Base-by-base conservation (phyloP, 2,888 invertebrate species). In the Sarcophaga rosellei region DNA sequence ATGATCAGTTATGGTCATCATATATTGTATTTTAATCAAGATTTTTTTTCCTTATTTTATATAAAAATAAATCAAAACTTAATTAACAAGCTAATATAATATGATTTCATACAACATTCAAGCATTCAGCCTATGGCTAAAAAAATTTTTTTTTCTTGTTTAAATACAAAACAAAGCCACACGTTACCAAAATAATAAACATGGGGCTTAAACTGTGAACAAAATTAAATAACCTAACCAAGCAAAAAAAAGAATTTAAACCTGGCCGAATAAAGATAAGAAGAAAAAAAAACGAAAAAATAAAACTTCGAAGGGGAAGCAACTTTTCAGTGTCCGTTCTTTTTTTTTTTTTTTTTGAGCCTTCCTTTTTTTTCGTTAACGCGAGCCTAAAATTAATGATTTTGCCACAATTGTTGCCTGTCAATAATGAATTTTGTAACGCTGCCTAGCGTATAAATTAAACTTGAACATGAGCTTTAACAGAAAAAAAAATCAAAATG, bases 341-440 rank as follows among this genome's bases (percentile, higher is more conserved):
- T 20, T 20, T 57, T 57, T 17, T 57, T 5, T 53, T n/a, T n/a
- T n/a, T n/a, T n/a, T n/a, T n/a, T n/a, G n/a, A n/a, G 57, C 17
- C 15, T 57, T 35, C 12, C 53, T 17, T 53, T 12, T 53, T 53
- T 5, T 53, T 53, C 15, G 12, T 53, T 53, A 53, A 53, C 17
- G 53, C 53, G 65, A 65, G 69, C 74, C 25, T 70, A 44, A 84
- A 84, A 79, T 84, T 59, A 84, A 84, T 84, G 79, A 59, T 23
- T 84, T 79, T 70, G 59, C 21, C 74, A 84, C 78, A 75, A 59
- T 45, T 44, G 63, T 69, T 79, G 69, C 74, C 69, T 65, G 74
- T 84, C 69, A 70, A 79, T 75, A 69, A 70, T 70, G 76, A 47
- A 47, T 66, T 65, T 69, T 70, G 23, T 23, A 61, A 12, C 53